Conservation (phyloP, 2,797 vertebrate genomes). For the Okamejei kenojei region DNA sequence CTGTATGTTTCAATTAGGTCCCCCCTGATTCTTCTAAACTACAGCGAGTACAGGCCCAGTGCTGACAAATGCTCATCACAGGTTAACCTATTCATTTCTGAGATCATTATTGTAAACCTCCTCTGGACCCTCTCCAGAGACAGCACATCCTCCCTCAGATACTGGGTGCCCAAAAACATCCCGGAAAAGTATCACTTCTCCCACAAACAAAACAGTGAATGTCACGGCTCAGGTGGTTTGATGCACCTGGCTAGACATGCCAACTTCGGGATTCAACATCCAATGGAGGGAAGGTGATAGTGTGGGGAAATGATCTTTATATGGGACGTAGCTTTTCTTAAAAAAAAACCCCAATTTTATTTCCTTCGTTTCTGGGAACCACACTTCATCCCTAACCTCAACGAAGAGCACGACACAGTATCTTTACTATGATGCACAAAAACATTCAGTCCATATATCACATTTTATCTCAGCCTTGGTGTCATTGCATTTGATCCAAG, state of each 20-base stretch:
- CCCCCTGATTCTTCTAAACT: too few species aligned
- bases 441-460: background rate
- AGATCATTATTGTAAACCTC: too few species aligned
- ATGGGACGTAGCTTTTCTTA: background rate
- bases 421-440: background rate
- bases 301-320: background rate
- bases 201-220: background rate
- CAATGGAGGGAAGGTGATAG: background rate
- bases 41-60: too few species aligned
- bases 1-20: too few species aligned
- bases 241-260: background rate
- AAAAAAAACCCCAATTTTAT: background rate
- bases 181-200: background rate
- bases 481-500: background rate
- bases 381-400: background rate
- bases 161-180: too few species aligned
- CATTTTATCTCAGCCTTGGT: background rate
- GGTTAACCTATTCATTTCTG: too few species aligned
- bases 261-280: background rate
- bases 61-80: too few species aligned
- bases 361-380: background rate
- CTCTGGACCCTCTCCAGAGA: too few species aligned
- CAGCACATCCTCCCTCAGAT: too few species aligned
- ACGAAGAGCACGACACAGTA: background rate
- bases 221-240: background rate